phyloP scores from a whole-genome alignment of 2,797 vertebrate genomes.

The Sebastolobus alascanus region DNA sequence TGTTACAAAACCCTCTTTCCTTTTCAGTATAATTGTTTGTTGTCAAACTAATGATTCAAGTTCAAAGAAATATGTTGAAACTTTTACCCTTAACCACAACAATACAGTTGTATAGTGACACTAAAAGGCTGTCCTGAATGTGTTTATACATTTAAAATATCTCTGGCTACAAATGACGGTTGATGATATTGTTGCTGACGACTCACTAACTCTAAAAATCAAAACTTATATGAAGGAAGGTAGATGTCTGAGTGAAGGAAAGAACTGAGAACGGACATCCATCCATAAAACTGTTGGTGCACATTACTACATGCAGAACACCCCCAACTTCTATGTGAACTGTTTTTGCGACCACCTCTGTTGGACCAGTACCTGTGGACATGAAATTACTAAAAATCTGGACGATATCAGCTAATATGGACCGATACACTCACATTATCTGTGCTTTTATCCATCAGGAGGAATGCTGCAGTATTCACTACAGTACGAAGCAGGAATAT shows the following conservation, averaged over 20 bases:
- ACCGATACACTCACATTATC: not conserved
- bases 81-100: not conserved
- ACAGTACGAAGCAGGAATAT: constrained; percentile 29
- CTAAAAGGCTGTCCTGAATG: not conserved
- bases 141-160: not conserved
- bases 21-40: not conserved
- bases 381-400: not conserved
- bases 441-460: constrained; percentile 6
- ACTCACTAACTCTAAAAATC: not conserved
- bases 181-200: not conserved
- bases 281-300: not conserved
- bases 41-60: not conserved
- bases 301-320: constrained; percentile 1
- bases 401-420: not conserved
- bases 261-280: not conserved
- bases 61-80: not conserved
- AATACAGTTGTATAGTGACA: not conserved
- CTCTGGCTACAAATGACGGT: not conserved
- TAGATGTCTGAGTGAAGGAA: not conserved
- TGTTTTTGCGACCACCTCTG: not conserved
- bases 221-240: not conserved
- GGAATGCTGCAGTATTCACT: constrained; percentile 10
- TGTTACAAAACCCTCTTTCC: not conserved
- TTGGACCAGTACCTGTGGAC: not conserved
- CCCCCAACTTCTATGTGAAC: not conserved